These are phyloP conservation scores for Stenodema calcarata DNA, from an alignment of 2,888 invertebrate species.

Conservation along the genomic window DNA sequence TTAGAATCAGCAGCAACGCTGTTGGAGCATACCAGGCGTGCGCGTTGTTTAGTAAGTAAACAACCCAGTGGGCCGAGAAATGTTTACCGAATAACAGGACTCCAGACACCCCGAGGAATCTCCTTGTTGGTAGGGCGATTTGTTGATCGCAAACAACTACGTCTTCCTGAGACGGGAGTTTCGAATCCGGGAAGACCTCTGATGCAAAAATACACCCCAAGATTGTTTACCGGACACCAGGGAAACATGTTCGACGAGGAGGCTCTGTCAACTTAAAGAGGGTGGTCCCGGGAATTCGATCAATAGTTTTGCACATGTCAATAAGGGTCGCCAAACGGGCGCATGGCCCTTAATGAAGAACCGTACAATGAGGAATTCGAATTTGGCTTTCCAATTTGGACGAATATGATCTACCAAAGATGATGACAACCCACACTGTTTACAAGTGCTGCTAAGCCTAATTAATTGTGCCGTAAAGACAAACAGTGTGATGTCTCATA, in stretches of 20 bases:
- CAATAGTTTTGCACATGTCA: conserved; percentile 52
- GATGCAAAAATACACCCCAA: conserved; percentile 56
- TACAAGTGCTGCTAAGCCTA: not conserved
- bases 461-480: not conserved
- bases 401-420: not conserved
- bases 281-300: conserved; percentile 20
- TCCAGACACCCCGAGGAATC: conserved; percentile 4
- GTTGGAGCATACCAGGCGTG: conserved; percentile 12
- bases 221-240: conserved; percentile 57
- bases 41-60: conserved; percentile 53
- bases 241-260: conserved; percentile 51
- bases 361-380: not conserved
- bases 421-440: not conserved
- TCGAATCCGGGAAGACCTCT: not conserved
- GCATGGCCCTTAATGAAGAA: not conserved
- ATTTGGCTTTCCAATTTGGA: not conserved
- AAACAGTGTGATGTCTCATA: not conserved
- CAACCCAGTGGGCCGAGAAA: conserved; percentile 31
- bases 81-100: conserved; percentile 54
- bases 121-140: not conserved
- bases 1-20: conserved; percentile 45
- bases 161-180: not conserved
- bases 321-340: conserved; percentile 30
- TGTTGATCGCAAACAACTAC: conserved; percentile 50
- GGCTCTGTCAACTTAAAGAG: conserved; percentile 39